Conservation (phyloP, 2,113 vertebrate species). For the Pleuronectes platessa region DNA sequence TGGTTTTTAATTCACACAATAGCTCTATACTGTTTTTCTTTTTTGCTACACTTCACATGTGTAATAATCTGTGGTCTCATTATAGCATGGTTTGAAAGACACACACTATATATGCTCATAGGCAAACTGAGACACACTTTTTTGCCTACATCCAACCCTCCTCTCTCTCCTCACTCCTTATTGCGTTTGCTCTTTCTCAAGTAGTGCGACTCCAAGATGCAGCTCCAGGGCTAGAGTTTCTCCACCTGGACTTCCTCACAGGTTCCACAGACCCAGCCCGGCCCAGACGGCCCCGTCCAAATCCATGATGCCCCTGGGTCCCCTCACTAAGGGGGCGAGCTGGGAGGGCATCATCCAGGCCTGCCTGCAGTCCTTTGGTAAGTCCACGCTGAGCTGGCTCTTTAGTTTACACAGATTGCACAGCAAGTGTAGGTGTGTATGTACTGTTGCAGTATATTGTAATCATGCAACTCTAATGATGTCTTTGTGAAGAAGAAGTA, state of each 20-base stretch:
- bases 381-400: slow-evolving; percentile 58
- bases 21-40: not conserved
- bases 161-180: slow-evolving; percentile 39
- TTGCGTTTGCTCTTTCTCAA: slow-evolving; percentile 66
- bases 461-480: not conserved
- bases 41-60: not conserved
- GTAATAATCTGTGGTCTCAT: not conserved
- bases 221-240: slow-evolving; percentile 82
- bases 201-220: slow-evolving; percentile 84
- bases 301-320: slow-evolving; percentile 87
- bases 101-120: not conserved
- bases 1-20: slow-evolving; percentile 37
- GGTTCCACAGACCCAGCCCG: slow-evolving; percentile 80
- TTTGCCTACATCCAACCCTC: slow-evolving; percentile 35
- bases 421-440: not conserved
- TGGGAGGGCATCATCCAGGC: slow-evolving; percentile 94
- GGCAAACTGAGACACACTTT: slow-evolving; percentile 16
- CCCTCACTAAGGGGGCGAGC: slow-evolving; percentile 90
- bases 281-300: slow-evolving; percentile 81
- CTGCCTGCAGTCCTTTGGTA: slow-evolving; percentile 94
- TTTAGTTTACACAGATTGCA: not conserved
- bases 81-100: not conserved
- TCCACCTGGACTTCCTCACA: slow-evolving; percentile 83
- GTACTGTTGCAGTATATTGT: not conserved
- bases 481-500: not conserved